A percentile compares a stretch with the other conserved stretches of the same genome.
Evolutionary conservation across 2,888 invertebrate genomes (phyloP).

Genomic region (Litoditis marina): DNA sequence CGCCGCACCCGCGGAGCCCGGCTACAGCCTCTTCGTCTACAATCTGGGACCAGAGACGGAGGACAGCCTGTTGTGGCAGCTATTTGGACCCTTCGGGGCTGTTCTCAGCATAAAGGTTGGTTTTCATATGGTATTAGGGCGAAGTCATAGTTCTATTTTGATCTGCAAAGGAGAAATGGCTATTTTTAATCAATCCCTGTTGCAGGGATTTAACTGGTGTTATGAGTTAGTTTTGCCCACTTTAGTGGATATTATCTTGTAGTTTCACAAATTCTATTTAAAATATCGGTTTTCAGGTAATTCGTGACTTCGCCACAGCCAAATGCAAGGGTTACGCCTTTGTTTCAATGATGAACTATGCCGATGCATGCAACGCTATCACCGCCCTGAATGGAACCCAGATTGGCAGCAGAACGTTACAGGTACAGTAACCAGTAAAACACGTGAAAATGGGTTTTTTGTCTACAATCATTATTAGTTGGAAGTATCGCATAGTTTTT

Average conservation of each 20-base stretch:
- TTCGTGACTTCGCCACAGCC: slow-evolving; percentile 88
- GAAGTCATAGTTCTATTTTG: too few species aligned
- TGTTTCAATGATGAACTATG: slow-evolving; percentile 97
- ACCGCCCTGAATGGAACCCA: slow-evolving; percentile 93
- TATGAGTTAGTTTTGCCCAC: too few species aligned
- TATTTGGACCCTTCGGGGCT: slow-evolving; percentile 94
- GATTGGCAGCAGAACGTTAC: slow-evolving; percentile 87
- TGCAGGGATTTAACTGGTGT: too few species aligned
- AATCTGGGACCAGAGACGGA: slow-evolving; percentile 87
- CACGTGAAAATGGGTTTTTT: too few species aligned
- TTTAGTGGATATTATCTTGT: too few species aligned
- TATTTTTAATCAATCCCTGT: too few species aligned
- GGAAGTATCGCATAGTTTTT: too few species aligned
- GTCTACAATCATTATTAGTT: too few species aligned
- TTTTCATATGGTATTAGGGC: too few species aligned
- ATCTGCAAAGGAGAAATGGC: too few species aligned
- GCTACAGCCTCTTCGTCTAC: slow-evolving; percentile 89
- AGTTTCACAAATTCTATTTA: background rate
- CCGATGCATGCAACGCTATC: slow-evolving; percentile 91
- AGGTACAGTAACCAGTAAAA: too few species aligned
- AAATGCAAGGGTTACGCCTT: slow-evolving; percentile 98
- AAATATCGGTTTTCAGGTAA: slow-evolving; percentile 66
- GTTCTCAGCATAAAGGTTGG: slow-evolving; percentile 87
- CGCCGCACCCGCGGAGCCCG: slow-evolving; percentile 66
- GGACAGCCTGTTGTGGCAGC: slow-evolving; percentile 85